Conservation (phyloP, 2,888 invertebrate genomes). For the Drosophila acutilabella region DNA sequence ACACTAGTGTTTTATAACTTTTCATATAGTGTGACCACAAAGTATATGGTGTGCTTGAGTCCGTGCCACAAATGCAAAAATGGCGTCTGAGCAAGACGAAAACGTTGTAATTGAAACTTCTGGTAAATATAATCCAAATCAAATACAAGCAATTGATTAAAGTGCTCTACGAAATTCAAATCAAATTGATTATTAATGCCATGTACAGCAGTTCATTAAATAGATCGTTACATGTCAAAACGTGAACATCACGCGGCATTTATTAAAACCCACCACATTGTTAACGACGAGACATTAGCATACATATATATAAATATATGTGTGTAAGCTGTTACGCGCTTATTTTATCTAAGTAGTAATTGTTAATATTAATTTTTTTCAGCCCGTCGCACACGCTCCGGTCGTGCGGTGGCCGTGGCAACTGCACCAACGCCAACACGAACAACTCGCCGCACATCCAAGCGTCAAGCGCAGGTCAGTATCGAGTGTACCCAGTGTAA, state of each 20-base stretch:
- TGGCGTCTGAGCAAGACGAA: slow-evolving; percentile 85
- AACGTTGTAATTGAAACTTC: slow-evolving; percentile 82
- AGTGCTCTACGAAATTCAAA: slow-evolving; percentile 14
- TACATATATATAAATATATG: slow-evolving; percentile 1
- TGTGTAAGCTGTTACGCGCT: slow-evolving; percentile 13
- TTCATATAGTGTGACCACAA: slow-evolving; percentile 51
- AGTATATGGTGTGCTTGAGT: slow-evolving; percentile 25
- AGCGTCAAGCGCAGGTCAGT: slow-evolving; percentile 80
- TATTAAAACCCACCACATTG: slow-evolving; percentile 38
- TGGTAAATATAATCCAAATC: slow-evolving; percentile 68
- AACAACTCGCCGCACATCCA: slow-evolving; percentile 79
- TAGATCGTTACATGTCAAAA: slow-evolving; percentile 24
- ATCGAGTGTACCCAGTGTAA: neutral
- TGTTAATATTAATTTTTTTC: slow-evolving; percentile 35
- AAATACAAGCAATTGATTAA: neutral
- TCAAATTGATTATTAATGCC: neutral
- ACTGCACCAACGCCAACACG: slow-evolving; percentile 71
- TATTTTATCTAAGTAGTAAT: slow-evolving; percentile 19
- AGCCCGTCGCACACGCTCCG: slow-evolving; percentile 87
- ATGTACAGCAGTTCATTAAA: neutral
- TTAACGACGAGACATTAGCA: slow-evolving; percentile 12
- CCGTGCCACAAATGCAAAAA: slow-evolving; percentile 74
- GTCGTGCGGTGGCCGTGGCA: slow-evolving; percentile 84
- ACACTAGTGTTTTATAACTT: slow-evolving; percentile 39
- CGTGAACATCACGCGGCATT: slow-evolving; percentile 67